Base-by-base conservation (phyloP, 2,888 invertebrate species). In the Parapristionchus giblindavisi region DNA sequence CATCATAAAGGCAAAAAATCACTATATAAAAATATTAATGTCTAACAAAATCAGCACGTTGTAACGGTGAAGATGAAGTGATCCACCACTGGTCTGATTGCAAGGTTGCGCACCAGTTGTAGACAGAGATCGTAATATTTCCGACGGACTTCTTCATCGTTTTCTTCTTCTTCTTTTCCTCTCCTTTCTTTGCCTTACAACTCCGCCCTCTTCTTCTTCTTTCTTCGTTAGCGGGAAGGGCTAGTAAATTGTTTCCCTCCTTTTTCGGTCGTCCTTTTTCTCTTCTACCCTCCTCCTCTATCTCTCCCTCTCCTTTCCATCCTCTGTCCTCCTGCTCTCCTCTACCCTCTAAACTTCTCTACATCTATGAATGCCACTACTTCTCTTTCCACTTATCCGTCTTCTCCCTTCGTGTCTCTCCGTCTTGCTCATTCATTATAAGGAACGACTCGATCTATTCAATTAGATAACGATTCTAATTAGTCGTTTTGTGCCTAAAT, bases 131-230 rank as follows among this genome's bases (percentile, higher is more conserved):
- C n/a, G n/a, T n/a, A n/a, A n/a, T n/a, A 48, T 21, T 48, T 14
- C 48, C 48, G 11, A 14, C 48, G 48, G 11, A 48, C 11, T 21
- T 48, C 11, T 48, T 14, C 48, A 14, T 58, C 58, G 58, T 21
- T 27, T 27, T 27, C 24, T 58, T n/a, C 58, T 58, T n/a, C 58
- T 27, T 27, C n/a, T n/a, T 11, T 27, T 21, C 58, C 24, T 21
- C 24, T 58, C 58, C 24, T 58, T 27, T 27, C 21, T 21, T n/a
- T n/a, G n/a, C n/a, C n/a, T n/a, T n/a, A n/a, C 56, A 17, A 11
- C 24, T 24, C 56, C 56, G 24, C 34, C 34, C 63, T 61, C 63
- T 61, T 14, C 34, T 61, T 61, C 63, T 61, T 8, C 63, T 29
- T 61, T 29, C 63, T 17, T 32, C 56, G 48, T n/a, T 58, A 21